Conservation (phyloP, 2,113 vertebrate species). For the Bothrops jararaca region DNA sequence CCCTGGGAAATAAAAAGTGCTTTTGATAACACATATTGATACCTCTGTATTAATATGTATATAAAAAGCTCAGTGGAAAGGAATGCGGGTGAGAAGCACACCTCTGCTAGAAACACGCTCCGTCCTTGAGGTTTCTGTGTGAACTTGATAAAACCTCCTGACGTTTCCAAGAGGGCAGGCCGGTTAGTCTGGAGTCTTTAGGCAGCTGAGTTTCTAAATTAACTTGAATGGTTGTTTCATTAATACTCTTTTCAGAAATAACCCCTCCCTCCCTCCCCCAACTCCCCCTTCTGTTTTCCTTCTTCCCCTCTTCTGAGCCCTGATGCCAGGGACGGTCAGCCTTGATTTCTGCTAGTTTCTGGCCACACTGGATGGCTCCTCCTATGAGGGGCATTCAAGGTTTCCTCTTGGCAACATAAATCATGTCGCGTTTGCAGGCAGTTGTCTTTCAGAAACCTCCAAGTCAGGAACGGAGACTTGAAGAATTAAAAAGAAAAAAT, state of each 20-base stretch:
- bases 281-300: constrained; percentile 48
- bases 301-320: constrained; percentile 52
- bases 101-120: constrained; percentile 60
- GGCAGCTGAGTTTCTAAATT: constrained; percentile 78
- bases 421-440: constrained; percentile 42
- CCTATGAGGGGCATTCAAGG: constrained; percentile 66
- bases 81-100: constrained; percentile 64
- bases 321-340: constrained; percentile 68
- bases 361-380: constrained; percentile 74
- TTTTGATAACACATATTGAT: constrained; percentile 64
- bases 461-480: constrained; percentile 67
- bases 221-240: constrained; percentile 68
- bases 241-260: not conserved
- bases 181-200: constrained; percentile 67
- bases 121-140: constrained; percentile 65
- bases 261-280: not conserved
- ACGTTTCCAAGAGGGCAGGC: constrained; percentile 71
- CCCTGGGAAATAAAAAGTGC: constrained; percentile 77
- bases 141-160: constrained; percentile 64
- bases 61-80: constrained; percentile 60
- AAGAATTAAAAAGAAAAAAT: constrained; percentile 23
- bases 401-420: constrained; percentile 33
- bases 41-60: not conserved
- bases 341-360: constrained; percentile 59
- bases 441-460: constrained; percentile 64